phyloP scores from a whole-genome alignment of 2,113 vertebrate genomes.

The Montifringilla adamsi region DNA sequence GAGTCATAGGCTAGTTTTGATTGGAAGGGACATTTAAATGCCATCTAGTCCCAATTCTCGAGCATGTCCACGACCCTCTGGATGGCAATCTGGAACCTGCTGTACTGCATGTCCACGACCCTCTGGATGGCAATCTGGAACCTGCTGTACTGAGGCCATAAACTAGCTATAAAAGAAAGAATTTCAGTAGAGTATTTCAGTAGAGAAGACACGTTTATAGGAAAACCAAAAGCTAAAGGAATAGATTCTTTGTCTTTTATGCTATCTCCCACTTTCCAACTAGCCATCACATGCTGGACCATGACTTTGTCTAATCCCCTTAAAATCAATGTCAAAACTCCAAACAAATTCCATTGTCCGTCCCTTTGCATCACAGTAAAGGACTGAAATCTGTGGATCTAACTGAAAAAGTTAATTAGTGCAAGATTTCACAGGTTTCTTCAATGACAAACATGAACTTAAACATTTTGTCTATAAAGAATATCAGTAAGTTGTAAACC shows the following conservation, averaged over 20 bases:
- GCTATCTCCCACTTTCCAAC: no score
- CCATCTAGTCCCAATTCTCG: background rate
- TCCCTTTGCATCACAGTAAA: background rate
- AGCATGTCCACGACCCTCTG: background rate
- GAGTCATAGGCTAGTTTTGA: background rate
- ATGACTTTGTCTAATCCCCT: background rate
- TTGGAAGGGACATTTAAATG: background rate
- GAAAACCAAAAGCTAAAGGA: background rate
- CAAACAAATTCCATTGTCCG: background rate
- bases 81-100: background rate
- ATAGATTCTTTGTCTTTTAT: background rate
- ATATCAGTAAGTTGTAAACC: background rate
- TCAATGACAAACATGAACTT: background rate
- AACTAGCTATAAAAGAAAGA: background rate
- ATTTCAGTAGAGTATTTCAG: accelerated
- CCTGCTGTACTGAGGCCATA: background rate
- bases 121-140: background rate
- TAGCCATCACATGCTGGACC: no score
- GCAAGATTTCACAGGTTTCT: background rate
- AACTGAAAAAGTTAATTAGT: background rate
- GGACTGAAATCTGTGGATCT: background rate
- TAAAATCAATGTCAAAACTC: background rate
- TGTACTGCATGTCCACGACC: background rate
- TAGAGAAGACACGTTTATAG: background rate
- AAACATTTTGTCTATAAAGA: background rate